phyloP scores from a whole-genome alignment of 2,113 vertebrate genomes.

The Chiloscyllium plagiosum region DNA sequence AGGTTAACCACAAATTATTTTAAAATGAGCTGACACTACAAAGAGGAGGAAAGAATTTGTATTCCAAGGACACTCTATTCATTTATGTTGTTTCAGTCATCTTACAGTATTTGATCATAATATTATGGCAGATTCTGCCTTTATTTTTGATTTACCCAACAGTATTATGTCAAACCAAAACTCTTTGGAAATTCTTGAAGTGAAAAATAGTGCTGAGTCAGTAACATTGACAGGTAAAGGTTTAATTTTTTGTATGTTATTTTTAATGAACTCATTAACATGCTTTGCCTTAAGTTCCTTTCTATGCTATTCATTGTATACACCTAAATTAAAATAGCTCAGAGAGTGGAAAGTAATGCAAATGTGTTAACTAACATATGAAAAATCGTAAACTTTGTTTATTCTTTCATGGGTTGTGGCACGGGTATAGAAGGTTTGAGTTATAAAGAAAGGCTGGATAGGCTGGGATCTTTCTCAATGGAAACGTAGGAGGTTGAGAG shows the following conservation, averaged over 20 bases:
- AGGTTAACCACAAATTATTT: neutral
- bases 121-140: neutral
- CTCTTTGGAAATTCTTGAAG: neutral
- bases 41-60: neutral
- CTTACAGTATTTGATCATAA: neutral
- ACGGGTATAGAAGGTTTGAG: no score
- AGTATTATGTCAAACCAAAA: neutral
- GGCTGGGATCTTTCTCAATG: no score
- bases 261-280: neutral
- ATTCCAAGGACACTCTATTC: neutral
- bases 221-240: neutral
- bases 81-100: neutral
- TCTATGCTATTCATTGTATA: neutral
- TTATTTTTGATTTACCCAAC: neutral
- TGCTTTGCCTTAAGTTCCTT: neutral
- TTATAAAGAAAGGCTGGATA: no score
- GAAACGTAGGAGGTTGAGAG: no score
- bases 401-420: no score
- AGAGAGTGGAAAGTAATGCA: neutral
- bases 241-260: neutral
- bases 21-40: neutral
- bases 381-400: neutral
- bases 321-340: neutral
- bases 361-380: neutral
- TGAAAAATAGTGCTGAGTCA: neutral